Percentiles rank a stretch among this genome's conserved stretches.
phyloP scores from a whole-genome alignment of 2,888 invertebrate genomes.

The Cheilosia pagana region DNA sequence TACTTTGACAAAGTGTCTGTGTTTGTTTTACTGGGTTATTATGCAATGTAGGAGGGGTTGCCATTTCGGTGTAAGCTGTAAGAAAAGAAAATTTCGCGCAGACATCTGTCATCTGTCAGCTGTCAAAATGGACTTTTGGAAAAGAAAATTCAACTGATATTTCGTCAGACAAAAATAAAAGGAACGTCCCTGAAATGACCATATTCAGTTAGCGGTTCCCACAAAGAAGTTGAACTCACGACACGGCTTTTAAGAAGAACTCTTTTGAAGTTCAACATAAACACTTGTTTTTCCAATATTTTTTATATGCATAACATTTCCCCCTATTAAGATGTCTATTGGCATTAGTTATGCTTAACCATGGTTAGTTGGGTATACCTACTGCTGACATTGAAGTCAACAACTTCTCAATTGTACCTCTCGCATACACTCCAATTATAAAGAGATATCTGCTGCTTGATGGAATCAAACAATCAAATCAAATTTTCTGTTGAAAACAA shows the following conservation, averaged over 20 bases:
- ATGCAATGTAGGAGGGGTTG: neutral
- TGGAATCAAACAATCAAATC: conserved; percentile 2
- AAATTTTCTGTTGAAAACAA: conserved; percentile 21
- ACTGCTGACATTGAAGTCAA: conserved; percentile 36
- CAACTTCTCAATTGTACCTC: conserved; percentile 36
- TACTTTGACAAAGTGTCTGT: conserved; percentile 17
- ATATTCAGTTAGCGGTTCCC: neutral
- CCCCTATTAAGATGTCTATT: neutral
- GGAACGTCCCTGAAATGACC: too few relatives aligned
- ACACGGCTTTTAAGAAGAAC: neutral
- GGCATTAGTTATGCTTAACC: neutral
- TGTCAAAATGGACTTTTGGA: too few relatives aligned
- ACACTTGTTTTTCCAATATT: neutral
- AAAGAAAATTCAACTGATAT: too few relatives aligned
- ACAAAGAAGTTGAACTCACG: neutral
- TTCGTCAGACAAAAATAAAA: too few relatives aligned
- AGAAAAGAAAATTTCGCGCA: too few relatives aligned
- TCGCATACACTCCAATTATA: conserved; percentile 34
- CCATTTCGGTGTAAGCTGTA: neutral
- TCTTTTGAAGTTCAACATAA: neutral
- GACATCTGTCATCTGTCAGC: too few relatives aligned
- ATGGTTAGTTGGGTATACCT: neutral
- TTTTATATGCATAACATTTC: conserved; percentile 6
- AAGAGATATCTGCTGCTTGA: conserved; percentile 21
- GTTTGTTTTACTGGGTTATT: neutral